Percentiles rank a stretch among this genome's conserved stretches.
phyloP scores from a whole-genome alignment of 2,797 vertebrate genomes.

The Clarias laeviceps region DNA sequence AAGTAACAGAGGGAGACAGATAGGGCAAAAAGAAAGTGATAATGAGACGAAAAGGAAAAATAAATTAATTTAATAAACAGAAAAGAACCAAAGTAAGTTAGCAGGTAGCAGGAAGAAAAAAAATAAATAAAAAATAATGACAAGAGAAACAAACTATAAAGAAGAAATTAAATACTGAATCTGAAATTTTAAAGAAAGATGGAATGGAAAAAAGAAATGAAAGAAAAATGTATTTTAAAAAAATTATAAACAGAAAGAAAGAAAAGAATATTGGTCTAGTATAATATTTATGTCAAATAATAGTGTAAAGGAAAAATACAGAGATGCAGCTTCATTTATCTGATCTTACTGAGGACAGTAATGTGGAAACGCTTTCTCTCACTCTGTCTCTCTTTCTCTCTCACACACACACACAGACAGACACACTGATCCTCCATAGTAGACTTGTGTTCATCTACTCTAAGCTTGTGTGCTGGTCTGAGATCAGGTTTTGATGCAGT shows the following conservation, averaged over 20 bases:
- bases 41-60: not conserved
- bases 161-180: not conserved
- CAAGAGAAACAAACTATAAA: not conserved
- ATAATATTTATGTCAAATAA: no score
- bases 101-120: no score
- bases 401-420: not conserved
- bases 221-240: not conserved
- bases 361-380: not conserved
- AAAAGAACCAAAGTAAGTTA: not conserved
- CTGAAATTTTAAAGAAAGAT: no score
- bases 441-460: not conserved
- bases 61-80: not conserved
- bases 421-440: not conserved
- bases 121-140: not conserved
- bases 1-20: not conserved
- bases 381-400: no score
- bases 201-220: not conserved
- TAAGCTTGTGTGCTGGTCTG: not conserved
- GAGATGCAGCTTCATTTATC: not conserved
- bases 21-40: not conserved
- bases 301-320: no score
- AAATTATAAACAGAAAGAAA: no score
- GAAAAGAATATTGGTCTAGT: no score
- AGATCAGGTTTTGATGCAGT: not conserved
- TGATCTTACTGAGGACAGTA: constrained; percentile 15